Evolutionary conservation across 2,888 invertebrate genomes (phyloP), one percentile per base, ranked within the genome.

Genomic region (Metalampra italica): DNA sequence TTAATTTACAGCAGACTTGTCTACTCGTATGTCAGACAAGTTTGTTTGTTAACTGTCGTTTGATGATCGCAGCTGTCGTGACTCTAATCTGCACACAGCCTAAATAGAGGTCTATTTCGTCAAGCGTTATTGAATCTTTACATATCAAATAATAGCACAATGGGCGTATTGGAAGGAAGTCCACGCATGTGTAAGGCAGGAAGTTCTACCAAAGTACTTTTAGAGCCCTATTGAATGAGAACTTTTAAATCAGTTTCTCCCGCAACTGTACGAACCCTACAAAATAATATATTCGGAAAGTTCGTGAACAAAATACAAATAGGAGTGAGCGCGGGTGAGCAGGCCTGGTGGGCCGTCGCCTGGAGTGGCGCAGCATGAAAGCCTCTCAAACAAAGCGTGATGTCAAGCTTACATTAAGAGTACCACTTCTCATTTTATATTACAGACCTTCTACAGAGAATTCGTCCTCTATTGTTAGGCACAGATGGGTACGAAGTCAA

Each of bases 291-390:
- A 87, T 85, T 82, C 84, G 69, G 65, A 75, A 78, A 78, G 78
- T 84, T 82, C 83, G 85, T 81, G 85, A 78, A 82, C 81, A 72
- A 82, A 85, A 86, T 85, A 85, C 78, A 82, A 85, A 86, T 78
- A 82, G 66, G 68, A 66, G 54, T 36, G 36, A n/a, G 36, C 36
- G n/a, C 61, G 76, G 74, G 72, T 22, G 22, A 22, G 64, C 41
- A 43, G 14, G 45, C 45, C 22, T 15, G 36, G 36, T 32, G 29
- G 30, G 47, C 49, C 69, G 76, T 52, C 69, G 75, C 51, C 63
- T 76, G 70, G 69, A 79, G 77, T 73, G 73, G 71, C 70, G 67
- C 59, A 70, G 73, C 65, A 75, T 78, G 74, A 78, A 80, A 76
- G 71, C 70, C 71, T 59, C 64, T 66, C 66, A 68, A 80, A 82